Evolutionary conservation across 2,888 invertebrate species (phyloP).

Genomic region (Bimastos eiseni): DNA sequence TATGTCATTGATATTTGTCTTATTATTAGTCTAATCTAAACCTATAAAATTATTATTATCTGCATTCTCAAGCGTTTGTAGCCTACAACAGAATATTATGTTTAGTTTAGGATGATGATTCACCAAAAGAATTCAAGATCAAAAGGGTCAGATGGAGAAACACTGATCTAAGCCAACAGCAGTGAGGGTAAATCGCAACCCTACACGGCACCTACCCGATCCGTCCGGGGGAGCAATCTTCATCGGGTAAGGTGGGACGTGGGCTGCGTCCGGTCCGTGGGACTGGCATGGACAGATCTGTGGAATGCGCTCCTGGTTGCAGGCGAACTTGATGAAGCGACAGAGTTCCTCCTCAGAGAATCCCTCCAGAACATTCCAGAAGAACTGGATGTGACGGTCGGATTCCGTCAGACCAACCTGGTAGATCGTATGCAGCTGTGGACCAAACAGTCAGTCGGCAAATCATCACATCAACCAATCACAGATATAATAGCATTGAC

Average conservation of each 20-base stretch:
- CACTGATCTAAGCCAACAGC: too few species aligned
- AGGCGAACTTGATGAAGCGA: slow-evolving; percentile 61
- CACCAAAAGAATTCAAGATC: too few species aligned
- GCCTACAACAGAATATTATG: too few species aligned
- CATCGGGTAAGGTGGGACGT: slow-evolving; percentile 62
- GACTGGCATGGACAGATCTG: slow-evolving; percentile 58
- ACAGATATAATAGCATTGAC: too few species aligned
- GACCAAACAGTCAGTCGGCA: not conserved
- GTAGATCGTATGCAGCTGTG: slow-evolving; percentile 60
- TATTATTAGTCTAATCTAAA: too few species aligned
- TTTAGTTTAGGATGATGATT: too few species aligned
- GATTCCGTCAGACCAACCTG: slow-evolving; percentile 60
- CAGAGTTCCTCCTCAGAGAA: slow-evolving; percentile 57
- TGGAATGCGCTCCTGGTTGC: slow-evolving; percentile 62
- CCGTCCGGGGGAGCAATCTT: slow-evolving; percentile 62
- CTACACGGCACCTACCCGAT: slow-evolving; percentile 47
- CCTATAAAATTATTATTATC: too few species aligned
- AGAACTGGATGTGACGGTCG: slow-evolving; percentile 59
- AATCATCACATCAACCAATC: too few species aligned
- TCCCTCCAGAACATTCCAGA: slow-evolving; percentile 59
- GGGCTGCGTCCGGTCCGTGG: slow-evolving; percentile 55
- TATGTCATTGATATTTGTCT: too few species aligned
- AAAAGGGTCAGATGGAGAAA: too few species aligned
- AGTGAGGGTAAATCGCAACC: too few species aligned
- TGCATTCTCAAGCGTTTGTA: too few species aligned